Evolutionary conservation across 2,797 vertebrate genomes (phyloP).

Genomic region (Manis pentadactyla): DNA sequence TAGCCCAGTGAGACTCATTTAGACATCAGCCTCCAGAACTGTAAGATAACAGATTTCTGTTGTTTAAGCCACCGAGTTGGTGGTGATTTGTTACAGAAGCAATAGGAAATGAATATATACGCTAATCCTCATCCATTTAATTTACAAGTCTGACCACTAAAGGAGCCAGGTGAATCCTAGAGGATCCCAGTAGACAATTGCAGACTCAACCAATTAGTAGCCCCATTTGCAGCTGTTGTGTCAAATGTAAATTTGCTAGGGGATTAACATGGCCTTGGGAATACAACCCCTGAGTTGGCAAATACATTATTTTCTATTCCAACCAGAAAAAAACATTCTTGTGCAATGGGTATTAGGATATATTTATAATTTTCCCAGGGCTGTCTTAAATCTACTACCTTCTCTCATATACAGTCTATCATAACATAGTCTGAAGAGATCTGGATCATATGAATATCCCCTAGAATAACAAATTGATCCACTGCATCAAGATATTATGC

Average conservation of each 20-base stretch:
- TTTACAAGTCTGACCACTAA: conserved; percentile 47
- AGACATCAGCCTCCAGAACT: background rate
- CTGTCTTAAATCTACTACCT: background rate
- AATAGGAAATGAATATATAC: background rate
- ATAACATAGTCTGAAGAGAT: background rate
- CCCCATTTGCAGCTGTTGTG: background rate
- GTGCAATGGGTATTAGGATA: background rate
- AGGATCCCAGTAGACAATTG: background rate
- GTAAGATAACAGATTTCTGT: background rate
- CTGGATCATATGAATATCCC: background rate
- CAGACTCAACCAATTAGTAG: background rate
- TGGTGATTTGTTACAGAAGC: conserved; percentile 32
- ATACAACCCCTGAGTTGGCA: background rate
- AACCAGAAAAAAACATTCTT: conserved; percentile 28
- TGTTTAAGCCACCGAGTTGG: background rate
- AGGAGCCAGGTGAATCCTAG: background rate
- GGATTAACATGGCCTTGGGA: background rate
- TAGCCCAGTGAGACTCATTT: background rate
- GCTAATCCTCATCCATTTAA: conserved; percentile 26
- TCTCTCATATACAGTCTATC: background rate
- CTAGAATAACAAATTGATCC: background rate
- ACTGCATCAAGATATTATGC: background rate
- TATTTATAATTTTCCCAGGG: background rate
- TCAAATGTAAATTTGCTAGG: background rate
- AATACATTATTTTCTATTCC: conserved; percentile 13